Percentiles rank a stretch among this genome's conserved stretches.
Evolutionary conservation across 2,888 invertebrate genomes (phyloP).

Genomic region (Bombylius major): DNA sequence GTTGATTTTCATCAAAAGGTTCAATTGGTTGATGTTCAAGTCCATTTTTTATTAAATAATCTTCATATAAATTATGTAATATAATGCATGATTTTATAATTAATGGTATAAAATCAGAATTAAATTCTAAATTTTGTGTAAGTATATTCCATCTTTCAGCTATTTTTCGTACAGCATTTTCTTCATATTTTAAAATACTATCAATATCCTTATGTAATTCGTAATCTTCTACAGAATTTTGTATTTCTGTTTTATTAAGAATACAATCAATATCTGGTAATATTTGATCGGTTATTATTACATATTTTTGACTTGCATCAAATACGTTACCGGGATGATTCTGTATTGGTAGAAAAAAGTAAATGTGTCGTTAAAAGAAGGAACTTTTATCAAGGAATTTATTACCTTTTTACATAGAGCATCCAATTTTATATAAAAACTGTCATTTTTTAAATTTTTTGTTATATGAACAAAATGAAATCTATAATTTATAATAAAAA

Average conservation of each 20-base stretch:
- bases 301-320: background rate
- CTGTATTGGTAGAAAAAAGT: background rate
- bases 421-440: background rate
- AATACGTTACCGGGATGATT: background rate
- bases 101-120: background rate
- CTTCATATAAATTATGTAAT: conserved; percentile 2
- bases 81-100: background rate
- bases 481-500: background rate
- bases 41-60: background rate
- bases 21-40: background rate
- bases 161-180: background rate
- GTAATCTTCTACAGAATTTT: background rate
- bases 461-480: background rate
- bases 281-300: background rate
- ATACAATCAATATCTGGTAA: conserved; percentile 4
- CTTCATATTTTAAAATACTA: background rate
- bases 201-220: background rate
- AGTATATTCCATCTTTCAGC: background rate
- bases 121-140: background rate
- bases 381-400: too few relatives aligned
- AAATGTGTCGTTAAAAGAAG: background rate
- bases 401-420: background rate
- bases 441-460: background rate
- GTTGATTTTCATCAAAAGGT: background rate
- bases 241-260: background rate